Base-by-base conservation (phyloP, 2,113 vertebrate genomes). In the Cavia porcellus region DNA sequence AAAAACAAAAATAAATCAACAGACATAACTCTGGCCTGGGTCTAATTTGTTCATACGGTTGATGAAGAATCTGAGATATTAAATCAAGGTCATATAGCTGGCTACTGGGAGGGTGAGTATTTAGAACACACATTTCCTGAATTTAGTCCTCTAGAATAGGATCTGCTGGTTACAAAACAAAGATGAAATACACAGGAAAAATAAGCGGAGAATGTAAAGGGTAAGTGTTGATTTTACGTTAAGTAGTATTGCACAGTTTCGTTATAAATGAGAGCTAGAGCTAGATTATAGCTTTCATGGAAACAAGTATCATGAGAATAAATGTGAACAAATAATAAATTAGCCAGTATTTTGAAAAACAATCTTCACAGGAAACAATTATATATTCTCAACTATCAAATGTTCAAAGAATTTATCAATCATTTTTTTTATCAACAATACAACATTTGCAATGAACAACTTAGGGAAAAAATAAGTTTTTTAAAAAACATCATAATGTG, bases 241-340 rank as follows among this genome's bases (percentile, higher is more conserved):
- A 85, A 68, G 61, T 59, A 89, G 66, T 66, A 90, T 81, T 92
- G 59, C 75, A 94, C 57, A 90, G 28, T 95, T 92, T 91, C 52
- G 30, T 92, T 95, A 80, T 68, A 96, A 95, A 81, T 72, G 28
- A 93, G 57, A 30, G 92, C 82, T 70, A 95, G 80, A 52, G 81
- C 92, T 93, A 77, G 57, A 95, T 86, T 79, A 75, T 20, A 72
- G 68, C 9, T 57, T 95, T 95, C 85, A 74, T 45, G 64, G 87
- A 97, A 96, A 90, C 70, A 97, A 92, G 19, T 66, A 57, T 59
- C 50, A 1, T 45, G 90, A 82, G 64, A 77, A 47, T 15, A 30
- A 92, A 93, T 59, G 62, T 88, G 77, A 97, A 96, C 45, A 90
- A 92, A 90, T 87, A 77, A 97, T 83, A 92, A 96, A 95, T 92